These are phyloP conservation scores for Sylvicola fuscatus DNA, from an alignment of 2,888 invertebrate genomes.

Conservation along the genomic window DNA sequence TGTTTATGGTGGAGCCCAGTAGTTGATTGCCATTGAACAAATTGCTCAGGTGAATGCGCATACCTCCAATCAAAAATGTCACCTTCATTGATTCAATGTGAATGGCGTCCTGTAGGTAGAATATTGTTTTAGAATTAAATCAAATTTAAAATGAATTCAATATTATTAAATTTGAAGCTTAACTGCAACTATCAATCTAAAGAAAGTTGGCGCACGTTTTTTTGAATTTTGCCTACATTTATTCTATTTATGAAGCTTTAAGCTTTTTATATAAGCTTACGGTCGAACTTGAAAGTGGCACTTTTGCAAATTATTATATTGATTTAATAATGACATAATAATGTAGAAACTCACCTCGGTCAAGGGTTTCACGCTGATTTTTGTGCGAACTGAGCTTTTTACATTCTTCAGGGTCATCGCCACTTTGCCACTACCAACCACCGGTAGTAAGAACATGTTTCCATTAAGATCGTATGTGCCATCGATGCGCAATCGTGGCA, in stretches of 20 bases:
- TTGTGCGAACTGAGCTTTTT: slow-evolving; percentile 29
- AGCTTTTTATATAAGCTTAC: too few relatives aligned
- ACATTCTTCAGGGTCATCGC: slow-evolving; percentile 31
- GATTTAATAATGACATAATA: too few relatives aligned
- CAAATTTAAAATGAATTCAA: too few relatives aligned
- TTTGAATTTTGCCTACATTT: too few relatives aligned
- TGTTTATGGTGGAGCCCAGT: slow-evolving; percentile 34
- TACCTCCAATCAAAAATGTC: slow-evolving; percentile 29
- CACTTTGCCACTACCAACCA: slow-evolving; percentile 34
- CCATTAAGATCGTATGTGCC: slow-evolving; percentile 36
- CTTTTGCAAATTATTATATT: too few relatives aligned
- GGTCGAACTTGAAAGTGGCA: too few relatives aligned
- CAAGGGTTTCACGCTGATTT: slow-evolving; percentile 26
- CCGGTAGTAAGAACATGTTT: slow-evolving; percentile 32
- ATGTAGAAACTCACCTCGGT: slow-evolving; percentile 18
- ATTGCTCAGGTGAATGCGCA: slow-evolving; percentile 33
- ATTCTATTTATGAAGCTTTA: too few relatives aligned
- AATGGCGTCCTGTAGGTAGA: slow-evolving; percentile 27
- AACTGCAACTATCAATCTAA: too few relatives aligned
- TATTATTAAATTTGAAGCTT: too few relatives aligned
- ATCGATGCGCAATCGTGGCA: slow-evolving; percentile 32
- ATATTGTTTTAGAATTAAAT: too few relatives aligned
- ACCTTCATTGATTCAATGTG: slow-evolving; percentile 33
- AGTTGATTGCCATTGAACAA: slow-evolving; percentile 41
- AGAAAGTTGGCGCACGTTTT: too few relatives aligned